phyloP scores from a whole-genome alignment of 2,797 vertebrate species.

The Microcaecilia unicolor region DNA sequence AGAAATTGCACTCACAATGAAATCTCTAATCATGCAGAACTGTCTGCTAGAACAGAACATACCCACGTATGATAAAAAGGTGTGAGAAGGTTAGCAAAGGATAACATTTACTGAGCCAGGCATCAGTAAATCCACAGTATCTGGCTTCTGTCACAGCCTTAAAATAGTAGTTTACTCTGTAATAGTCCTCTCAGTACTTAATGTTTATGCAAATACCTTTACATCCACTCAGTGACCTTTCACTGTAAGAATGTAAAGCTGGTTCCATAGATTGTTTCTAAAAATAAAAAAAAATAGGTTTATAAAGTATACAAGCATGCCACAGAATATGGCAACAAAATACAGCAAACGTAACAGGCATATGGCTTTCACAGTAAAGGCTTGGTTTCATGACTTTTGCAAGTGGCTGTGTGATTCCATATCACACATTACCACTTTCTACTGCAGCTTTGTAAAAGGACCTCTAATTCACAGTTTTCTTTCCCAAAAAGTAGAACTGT shows the following conservation, averaged over 20 bases:
- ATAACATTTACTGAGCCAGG: background rate
- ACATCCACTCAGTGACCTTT: constrained; percentile 33
- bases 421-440: no score
- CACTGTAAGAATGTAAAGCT: constrained; percentile 17
- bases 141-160: constrained; percentile 4
- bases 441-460: no score
- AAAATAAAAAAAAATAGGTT: constrained; percentile 37
- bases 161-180: constrained; percentile 4
- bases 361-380: background rate
- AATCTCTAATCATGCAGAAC: fast-evolving
- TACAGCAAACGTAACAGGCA: background rate
- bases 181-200: constrained; percentile 17
- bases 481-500: no score
- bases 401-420: no score
- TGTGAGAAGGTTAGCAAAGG: background rate
- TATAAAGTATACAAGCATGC: background rate
- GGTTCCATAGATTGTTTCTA: constrained; percentile 31
- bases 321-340: background rate
- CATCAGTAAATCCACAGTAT: background rate
- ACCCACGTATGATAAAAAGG: background rate
- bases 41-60: background rate
- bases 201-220: constrained; percentile 13
- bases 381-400: no score
- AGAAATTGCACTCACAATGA: background rate
- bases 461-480: no score